These are phyloP conservation scores for Sprattus sprattus DNA, from an alignment of 2,113 vertebrate species.

Conservation along the genomic window DNA sequence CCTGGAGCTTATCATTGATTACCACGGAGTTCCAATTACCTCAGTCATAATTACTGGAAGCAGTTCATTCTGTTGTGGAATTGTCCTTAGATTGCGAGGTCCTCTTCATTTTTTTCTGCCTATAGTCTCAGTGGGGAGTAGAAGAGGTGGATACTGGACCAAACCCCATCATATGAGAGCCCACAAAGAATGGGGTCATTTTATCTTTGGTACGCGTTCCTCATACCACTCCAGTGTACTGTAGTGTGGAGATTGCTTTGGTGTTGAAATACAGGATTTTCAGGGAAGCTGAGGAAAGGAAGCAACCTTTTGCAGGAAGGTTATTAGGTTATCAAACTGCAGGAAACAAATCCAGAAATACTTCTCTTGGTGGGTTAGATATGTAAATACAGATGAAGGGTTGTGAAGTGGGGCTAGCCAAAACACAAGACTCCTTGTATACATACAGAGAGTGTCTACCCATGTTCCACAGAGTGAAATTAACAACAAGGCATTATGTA, in stretches of 20 bases:
- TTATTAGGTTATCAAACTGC: neutral
- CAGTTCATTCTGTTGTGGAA: neutral
- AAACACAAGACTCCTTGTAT: too few species aligned
- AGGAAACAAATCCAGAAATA: neutral
- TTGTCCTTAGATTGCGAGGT: neutral
- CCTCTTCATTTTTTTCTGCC: neutral
- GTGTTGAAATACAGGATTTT: neutral
- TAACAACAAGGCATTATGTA: neutral
- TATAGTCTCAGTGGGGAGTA: neutral
- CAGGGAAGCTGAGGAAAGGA: neutral
- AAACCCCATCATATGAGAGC: neutral
- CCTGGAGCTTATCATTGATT: slow-evolving; percentile 4
- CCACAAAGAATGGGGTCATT: neutral
- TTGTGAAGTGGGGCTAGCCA: too few species aligned
- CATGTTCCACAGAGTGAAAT: too few species aligned
- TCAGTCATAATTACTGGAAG: neutral
- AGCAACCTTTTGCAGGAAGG: neutral
- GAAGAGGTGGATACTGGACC: neutral
- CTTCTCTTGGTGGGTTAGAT: neutral
- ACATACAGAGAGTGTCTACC: too few species aligned
- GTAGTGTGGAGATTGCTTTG: too few species aligned
- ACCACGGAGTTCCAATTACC: neutral
- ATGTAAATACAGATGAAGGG: neutral
- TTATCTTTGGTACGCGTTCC: neutral
- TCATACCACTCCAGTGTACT: neutral